phyloP scores from a whole-genome alignment of 2,888 invertebrate species.

The Junonia oenone region DNA sequence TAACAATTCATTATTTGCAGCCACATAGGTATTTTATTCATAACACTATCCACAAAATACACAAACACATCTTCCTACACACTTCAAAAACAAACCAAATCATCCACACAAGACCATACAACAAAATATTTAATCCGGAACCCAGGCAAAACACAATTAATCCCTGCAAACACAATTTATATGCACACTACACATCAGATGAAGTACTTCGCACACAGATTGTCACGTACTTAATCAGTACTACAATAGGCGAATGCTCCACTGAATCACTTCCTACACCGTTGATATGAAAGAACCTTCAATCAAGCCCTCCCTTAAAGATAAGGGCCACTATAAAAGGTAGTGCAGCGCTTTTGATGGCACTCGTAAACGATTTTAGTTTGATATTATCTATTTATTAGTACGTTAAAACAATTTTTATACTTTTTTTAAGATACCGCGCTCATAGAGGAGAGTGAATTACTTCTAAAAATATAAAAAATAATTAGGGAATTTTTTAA shows the following conservation, averaged over 20 bases:
- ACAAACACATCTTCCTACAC: neutral
- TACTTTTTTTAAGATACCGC: too few species aligned
- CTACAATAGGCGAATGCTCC: conserved; percentile 19
- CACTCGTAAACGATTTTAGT: conserved; percentile 1
- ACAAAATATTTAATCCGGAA: neutral
- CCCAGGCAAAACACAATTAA: neutral
- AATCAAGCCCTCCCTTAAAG: conserved; percentile 23
- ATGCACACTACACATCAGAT: conserved; percentile 7
- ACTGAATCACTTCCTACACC: conserved; percentile 13
- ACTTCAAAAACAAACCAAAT: neutral
- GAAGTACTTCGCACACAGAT: conserved; percentile 23
- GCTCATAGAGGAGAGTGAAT: too few species aligned
- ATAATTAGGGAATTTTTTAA: too few species aligned
- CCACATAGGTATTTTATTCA: too few species aligned
- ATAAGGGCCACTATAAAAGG: conserved; percentile 14
- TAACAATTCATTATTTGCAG: too few species aligned
- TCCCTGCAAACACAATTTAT: conserved; percentile 3
- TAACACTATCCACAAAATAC: too few species aligned
- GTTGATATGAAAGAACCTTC: conserved; percentile 29
- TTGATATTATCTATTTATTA: too few species aligned
- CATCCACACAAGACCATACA: neutral
- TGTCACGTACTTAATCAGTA: conserved; percentile 18
- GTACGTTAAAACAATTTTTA: too few species aligned
- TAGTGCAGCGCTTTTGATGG: conserved; percentile 7
- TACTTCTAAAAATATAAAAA: too few species aligned